These are phyloP conservation scores for Gorsachius magnificus DNA, from an alignment of 2,797 vertebrate species.

Conservation along the genomic window DNA sequence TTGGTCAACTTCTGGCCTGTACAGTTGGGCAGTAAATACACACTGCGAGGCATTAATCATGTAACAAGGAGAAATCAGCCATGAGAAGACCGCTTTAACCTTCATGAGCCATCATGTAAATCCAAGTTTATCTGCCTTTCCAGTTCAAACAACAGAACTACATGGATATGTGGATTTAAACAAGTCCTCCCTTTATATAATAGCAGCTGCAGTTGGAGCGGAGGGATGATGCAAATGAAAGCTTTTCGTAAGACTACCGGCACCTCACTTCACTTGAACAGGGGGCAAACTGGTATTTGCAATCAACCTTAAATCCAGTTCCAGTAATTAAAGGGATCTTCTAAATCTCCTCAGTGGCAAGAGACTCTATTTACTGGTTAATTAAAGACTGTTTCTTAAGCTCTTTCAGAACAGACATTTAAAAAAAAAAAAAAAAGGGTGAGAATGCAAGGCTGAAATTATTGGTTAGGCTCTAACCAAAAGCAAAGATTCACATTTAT, in stretches of 20 bases:
- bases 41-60: not conserved
- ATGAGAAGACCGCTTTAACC: slow-evolving; percentile 14
- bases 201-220: not conserved
- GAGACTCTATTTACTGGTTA: slow-evolving; percentile 65
- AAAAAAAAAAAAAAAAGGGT: slow-evolving; percentile 15
- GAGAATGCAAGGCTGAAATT: slow-evolving; percentile 30
- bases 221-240: slow-evolving; percentile 58
- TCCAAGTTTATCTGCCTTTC: slow-evolving; percentile 58
- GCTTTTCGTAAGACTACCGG: not conserved
- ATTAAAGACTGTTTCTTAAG: slow-evolving; percentile 71
- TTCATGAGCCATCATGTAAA: slow-evolving; percentile 23
- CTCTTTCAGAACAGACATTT: slow-evolving; percentile 50
- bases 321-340: slow-evolving; percentile 76
- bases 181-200: slow-evolving; percentile 5
- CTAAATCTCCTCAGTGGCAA: slow-evolving; percentile 66
- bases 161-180: not conserved
- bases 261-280: slow-evolving; percentile 16
- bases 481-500: slow-evolving; percentile 39
- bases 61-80: slow-evolving; percentile 8
- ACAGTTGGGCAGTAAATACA: not conserved
- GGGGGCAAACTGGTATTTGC: slow-evolving; percentile 64
- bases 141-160: slow-evolving; percentile 44
- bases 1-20: not conserved
- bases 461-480: slow-evolving; percentile 16
- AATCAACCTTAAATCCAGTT: slow-evolving; percentile 69